Evolutionary conservation across 2,113 vertebrate genomes (phyloP).

Genomic region (Pterophyllum scalare): DNA sequence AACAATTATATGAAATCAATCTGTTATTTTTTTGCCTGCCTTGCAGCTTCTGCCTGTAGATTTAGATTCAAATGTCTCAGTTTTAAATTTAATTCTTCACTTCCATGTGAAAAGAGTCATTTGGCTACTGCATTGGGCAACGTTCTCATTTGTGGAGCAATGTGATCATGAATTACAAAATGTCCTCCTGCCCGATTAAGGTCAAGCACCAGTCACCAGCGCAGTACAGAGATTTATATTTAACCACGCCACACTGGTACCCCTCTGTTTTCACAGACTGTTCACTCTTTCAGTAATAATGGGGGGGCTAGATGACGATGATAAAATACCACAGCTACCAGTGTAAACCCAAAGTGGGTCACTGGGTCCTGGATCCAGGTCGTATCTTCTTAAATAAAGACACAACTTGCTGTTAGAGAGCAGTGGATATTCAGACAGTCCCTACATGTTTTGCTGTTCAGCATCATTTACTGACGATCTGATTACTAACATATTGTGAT

Average conservation of each 20-base stretch:
- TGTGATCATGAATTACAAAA: neutral
- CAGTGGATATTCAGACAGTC: neutral
- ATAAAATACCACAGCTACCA: slow-evolving; percentile 9
- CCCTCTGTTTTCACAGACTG: neutral
- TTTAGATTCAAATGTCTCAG: neutral
- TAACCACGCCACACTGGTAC: slow-evolving; percentile 14
- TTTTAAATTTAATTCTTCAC: neutral
- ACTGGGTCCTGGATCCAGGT: neutral
- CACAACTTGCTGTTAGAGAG: neutral
- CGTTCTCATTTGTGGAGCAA: slow-evolving; percentile 11
- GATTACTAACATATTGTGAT: neutral
- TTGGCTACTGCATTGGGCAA: neutral
- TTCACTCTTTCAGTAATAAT: neutral
- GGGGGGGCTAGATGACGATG: slow-evolving; percentile 2
- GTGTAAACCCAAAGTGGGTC: slow-evolving; percentile 13
- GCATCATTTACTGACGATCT: too few species aligned
- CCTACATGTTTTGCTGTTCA: neutral
- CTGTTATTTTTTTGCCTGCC: neutral
- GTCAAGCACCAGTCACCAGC: slow-evolving; percentile 7
- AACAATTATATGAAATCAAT: slow-evolving; percentile 14
- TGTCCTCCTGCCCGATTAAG: neutral
- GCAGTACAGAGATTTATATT: slow-evolving; percentile 5
- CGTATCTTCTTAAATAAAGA: neutral
- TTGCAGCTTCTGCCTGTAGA: neutral
- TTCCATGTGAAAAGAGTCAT: neutral